Conservation (phyloP, 1,140 invertebrate genomes). For the Berghia stephanieae region DNA sequence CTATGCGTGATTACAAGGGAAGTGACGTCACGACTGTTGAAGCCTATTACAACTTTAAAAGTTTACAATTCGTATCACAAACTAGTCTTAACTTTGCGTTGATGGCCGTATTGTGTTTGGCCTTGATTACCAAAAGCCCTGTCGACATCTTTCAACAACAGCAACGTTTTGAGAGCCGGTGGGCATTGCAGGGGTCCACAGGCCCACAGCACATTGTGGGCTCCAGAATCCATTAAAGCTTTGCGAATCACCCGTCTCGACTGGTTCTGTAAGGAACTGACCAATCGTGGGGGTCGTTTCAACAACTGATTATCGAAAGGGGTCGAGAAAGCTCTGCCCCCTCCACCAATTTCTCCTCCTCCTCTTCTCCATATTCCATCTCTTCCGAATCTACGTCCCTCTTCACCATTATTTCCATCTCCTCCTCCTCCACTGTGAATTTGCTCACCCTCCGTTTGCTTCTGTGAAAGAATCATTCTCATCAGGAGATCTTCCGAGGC, state of each 20-base stretch:
- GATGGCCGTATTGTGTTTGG: too few relatives aligned
- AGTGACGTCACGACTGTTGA: too few relatives aligned
- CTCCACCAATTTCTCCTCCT: too few relatives aligned
- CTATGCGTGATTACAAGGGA: too few relatives aligned
- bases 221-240: constrained; percentile 15
- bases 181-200: constrained; percentile 12
- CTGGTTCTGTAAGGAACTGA: constrained; percentile 21
- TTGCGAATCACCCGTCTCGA: constrained; percentile 4
- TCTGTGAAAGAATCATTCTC: background rate
- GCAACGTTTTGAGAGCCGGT: constrained; percentile 18
- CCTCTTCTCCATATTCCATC: too few relatives aligned
- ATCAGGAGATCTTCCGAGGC: background rate
- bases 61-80: too few relatives aligned
- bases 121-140: too few relatives aligned
- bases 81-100: too few relatives aligned
- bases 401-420: too few relatives aligned
- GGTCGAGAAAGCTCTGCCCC: background rate
- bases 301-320: too few relatives aligned
- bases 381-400: too few relatives aligned
- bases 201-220: constrained; percentile 25
- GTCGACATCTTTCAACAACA: constrained; percentile 21
- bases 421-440: background rate
- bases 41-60: too few relatives aligned
- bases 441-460: background rate
- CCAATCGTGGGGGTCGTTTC: background rate